Percentiles rank a stretch among this genome's conserved stretches.
Evolutionary conservation across 2,113 vertebrate genomes (phyloP).

Genomic region (Eupsittula cactorum): DNA sequence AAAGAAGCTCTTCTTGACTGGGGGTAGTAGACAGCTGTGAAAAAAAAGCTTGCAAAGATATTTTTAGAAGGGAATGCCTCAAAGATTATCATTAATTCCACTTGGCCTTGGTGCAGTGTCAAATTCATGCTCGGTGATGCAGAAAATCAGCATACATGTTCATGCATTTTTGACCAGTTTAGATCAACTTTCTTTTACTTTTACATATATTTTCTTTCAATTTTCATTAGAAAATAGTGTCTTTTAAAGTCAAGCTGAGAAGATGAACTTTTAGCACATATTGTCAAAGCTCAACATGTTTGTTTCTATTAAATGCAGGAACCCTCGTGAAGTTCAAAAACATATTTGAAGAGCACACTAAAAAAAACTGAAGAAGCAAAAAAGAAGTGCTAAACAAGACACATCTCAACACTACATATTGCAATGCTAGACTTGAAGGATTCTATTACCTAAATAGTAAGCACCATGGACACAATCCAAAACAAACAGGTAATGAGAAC

Average conservation of each 20-base stretch:
- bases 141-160: neutral
- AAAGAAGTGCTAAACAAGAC: neutral
- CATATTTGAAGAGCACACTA: neutral
- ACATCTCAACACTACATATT: neutral
- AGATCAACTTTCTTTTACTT: neutral
- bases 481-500: neutral
- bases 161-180: neutral
- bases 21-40: neutral
- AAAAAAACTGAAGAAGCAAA: neutral
- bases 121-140: neutral
- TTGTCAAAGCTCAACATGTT: neutral
- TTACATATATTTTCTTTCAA: neutral
- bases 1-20: neutral
- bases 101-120: neutral
- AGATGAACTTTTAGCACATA: neutral
- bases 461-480: neutral
- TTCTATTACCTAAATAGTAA: neutral
- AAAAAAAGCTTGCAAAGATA: slow-evolving; percentile 5
- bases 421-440: neutral
- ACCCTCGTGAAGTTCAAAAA: neutral
- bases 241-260: neutral
- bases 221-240: neutral
- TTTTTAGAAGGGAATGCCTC: slow-evolving; percentile 54
- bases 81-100: neutral
- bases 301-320: neutral